Conservation (phyloP, 2,888 invertebrate genomes). For the Drosophila putrida region DNA sequence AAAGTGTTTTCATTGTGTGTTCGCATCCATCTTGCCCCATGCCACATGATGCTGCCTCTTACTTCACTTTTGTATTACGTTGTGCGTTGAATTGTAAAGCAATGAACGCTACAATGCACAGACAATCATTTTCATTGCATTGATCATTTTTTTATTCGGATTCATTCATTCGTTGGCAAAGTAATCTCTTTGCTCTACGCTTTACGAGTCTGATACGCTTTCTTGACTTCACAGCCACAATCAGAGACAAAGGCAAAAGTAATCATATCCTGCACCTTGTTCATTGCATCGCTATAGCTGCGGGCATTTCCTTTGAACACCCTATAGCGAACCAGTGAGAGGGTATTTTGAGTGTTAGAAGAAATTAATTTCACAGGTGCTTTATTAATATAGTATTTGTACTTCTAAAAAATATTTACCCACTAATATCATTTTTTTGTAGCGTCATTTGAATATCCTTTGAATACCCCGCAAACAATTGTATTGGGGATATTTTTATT, state of each 20-base stretch:
- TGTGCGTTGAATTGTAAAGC: constrained; percentile 78
- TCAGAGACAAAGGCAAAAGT: constrained; percentile 71
- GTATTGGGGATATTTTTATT: too few species aligned
- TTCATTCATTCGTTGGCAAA: constrained; percentile 83
- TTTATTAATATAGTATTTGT: too few species aligned
- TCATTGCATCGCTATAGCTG: constrained; percentile 18
- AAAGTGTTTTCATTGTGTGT: constrained; percentile 11
- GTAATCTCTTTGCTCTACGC: constrained; percentile 81
- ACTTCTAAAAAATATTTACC: too few species aligned
- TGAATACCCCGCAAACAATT: too few species aligned
- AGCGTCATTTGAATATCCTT: too few species aligned
- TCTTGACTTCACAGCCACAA: constrained; percentile 61
- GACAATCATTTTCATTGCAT: constrained; percentile 79
- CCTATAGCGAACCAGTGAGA: background rate
- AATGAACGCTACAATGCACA: constrained; percentile 62
- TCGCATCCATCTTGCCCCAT: background rate
- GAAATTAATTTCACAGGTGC: background rate
- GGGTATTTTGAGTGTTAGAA: constrained; percentile 12
- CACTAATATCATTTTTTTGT: too few species aligned
- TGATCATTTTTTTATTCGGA: constrained; percentile 83
- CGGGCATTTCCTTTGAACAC: constrained; percentile 45
- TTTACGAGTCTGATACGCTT: constrained; percentile 40
- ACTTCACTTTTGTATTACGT: constrained; percentile 47
- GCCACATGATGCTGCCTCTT: constrained; percentile 12
- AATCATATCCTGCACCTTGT: constrained; percentile 70